Conservation (phyloP, 2,797 vertebrate genomes). For the Sebastes iracundus region DNA sequence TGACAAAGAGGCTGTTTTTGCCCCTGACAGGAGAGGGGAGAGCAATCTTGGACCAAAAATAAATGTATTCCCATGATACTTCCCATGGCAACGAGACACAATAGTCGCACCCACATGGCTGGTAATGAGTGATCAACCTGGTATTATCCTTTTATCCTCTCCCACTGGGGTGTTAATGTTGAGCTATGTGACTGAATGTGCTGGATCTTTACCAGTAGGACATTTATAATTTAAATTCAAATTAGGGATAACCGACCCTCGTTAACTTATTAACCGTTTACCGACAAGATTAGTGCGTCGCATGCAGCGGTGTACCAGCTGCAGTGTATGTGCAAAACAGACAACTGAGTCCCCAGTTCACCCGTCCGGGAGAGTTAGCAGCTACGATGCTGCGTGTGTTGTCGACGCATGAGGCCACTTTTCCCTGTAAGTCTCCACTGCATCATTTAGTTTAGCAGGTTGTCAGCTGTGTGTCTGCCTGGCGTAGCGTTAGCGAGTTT, state of each 20-base stretch:
- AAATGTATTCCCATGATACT: slow-evolving; percentile 4
- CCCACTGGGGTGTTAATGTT: slow-evolving; percentile 15
- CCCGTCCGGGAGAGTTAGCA: rapidly evolving
- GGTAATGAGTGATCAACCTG: slow-evolving; percentile 45
- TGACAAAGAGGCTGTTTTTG: slow-evolving; percentile 20
- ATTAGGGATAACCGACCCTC: not conserved
- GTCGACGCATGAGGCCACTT: no score
- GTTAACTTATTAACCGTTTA: no score
- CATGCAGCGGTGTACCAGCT: no score
- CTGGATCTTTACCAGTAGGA: slow-evolving; percentile 11
- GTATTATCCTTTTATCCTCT: slow-evolving; percentile 45
- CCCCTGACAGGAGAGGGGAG: not conserved
- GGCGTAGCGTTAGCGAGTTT: rapidly evolving
- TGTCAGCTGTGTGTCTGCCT: no score
- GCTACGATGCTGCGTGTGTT: no score
- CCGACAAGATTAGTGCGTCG: no score
- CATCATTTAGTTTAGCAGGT: no score
- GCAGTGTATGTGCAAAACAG: no score
- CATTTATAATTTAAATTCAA: slow-evolving; percentile 1
- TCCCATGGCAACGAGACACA: slow-evolving; percentile 12
- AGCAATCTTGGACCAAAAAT: slow-evolving; percentile 7
- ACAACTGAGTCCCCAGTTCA: no score
- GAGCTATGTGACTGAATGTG: not conserved
- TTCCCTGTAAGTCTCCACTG: no score
- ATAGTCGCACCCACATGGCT: slow-evolving; percentile 24